Evolutionary conservation across 2,797 vertebrate genomes (phyloP), one percentile per base, ranked within the genome.

Genomic region (Selene dorsalis): DNA sequence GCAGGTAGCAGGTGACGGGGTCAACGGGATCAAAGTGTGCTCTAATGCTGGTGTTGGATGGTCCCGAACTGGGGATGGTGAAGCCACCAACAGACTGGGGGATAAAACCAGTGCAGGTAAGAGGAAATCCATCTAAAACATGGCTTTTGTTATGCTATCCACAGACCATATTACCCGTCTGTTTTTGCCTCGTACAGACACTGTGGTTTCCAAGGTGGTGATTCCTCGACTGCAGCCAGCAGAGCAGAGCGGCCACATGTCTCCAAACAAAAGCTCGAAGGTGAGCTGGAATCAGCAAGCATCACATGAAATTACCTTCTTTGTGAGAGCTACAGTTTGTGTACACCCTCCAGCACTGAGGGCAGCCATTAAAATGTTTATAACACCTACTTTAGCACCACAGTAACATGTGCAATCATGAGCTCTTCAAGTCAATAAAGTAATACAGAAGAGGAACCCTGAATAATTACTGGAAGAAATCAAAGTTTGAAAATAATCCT

Each of bases 181-280:
- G 39, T 93, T 24, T 94, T 95, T 83, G 11, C 75, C 60, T 67
- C 6, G 10, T 28, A 2, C 94, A 99, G 97, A 98, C 80, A 93
- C 95, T 24, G 80, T 85, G 14, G 81, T 87, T 71, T 84, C 91
- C 20, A 99, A 98, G 87, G 75, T 69, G 3, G 92, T 93, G 85
- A 94, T 96, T 88, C 95, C 96, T 87, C 88, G 96, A 64, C 95
- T 96, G 41, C 93, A 93, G 91, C 94, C 95, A 4, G 94, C 97
- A 79, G 97, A 98, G 86, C 96, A 96, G 0, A 95, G 95, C 77
- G 93, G 96, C 57, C 95, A 96, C 74, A 72, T 96, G 86, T 98
- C 97, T 90, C 97, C 97, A 18, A 97, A 95, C 93, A 97, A 96
- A 84, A 95, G 93, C 90, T 93, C 92, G 57, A 98, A 98, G 92